Evolutionary conservation across 1,140 invertebrate genomes (phyloP).

Genomic region (Metaphire vulgaris): DNA sequence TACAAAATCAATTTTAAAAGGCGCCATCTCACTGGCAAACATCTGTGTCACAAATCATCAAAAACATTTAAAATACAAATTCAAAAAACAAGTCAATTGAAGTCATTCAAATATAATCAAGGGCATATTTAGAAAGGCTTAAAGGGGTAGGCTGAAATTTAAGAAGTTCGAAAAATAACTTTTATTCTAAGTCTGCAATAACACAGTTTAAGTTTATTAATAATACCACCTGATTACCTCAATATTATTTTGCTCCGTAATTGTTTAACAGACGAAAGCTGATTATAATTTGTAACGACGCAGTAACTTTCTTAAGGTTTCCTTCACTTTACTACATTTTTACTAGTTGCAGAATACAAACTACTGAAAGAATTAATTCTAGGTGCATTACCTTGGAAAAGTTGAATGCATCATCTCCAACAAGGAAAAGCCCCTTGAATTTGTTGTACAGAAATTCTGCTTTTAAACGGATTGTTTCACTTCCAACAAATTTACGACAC

Average conservation of each 20-base stretch:
- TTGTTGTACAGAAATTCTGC: conserved; percentile 50
- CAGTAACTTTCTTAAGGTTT: neutral
- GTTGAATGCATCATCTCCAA: conserved; percentile 38
- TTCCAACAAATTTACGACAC: conserved; percentile 47
- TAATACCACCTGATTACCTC: neutral
- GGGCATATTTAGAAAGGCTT: neutral
- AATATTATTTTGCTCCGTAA: too few species aligned
- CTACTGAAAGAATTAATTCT: neutral
- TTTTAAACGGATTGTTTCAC: conserved; percentile 44
- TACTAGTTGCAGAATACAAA: neutral
- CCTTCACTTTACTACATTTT: neutral
- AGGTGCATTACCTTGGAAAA: conserved; percentile 31
- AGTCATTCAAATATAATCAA: neutral
- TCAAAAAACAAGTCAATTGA: neutral
- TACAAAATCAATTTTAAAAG: neutral
- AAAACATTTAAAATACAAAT: neutral
- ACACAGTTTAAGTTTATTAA: neutral
- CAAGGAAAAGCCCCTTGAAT: conserved; percentile 46
- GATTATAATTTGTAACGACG: neutral
- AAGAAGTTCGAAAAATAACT: neutral
- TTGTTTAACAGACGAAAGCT: neutral
- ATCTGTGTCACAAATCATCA: neutral
- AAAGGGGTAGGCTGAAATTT: neutral
- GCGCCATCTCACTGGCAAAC: neutral
- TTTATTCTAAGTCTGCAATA: neutral